Conservation (phyloP, 2,888 invertebrate species). For the Temnothorax unifasciatus region DNA sequence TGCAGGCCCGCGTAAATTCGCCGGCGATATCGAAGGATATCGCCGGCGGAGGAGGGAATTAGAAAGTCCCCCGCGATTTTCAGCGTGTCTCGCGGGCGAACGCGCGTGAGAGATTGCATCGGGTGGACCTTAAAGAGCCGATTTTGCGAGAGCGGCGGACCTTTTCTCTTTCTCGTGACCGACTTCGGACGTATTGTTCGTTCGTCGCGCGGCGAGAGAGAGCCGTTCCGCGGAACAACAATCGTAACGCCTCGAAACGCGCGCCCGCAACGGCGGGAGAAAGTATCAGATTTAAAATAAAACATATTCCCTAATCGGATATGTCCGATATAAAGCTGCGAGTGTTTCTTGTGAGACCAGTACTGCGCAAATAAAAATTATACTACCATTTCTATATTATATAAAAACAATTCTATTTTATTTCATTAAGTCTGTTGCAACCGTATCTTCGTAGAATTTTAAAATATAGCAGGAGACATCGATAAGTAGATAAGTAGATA, state of each 20-base stretch:
- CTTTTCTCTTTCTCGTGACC: slow-evolving; percentile 52
- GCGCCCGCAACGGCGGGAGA: not conserved
- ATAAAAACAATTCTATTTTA: no score
- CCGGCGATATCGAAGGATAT: not conserved
- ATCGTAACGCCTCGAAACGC: not conserved
- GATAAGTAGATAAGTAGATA: not conserved
- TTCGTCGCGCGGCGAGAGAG: not conserved
- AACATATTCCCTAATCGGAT: not conserved
- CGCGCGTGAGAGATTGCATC: slow-evolving; percentile 31
- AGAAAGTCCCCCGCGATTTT: slow-evolving; percentile 44
- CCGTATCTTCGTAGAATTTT: not conserved
- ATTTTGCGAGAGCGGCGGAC: slow-evolving; percentile 44
- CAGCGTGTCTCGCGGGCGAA: slow-evolving; percentile 16
- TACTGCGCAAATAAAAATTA: not conserved
- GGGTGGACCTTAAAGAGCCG: slow-evolving; percentile 23
- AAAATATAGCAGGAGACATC: not conserved
- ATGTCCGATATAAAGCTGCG: not conserved
- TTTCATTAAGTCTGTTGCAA: no score
- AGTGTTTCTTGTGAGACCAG: not conserved
- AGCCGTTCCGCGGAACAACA: slow-evolving; percentile 5
- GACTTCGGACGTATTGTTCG: slow-evolving; percentile 44
- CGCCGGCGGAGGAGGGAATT: slow-evolving; percentile 1
- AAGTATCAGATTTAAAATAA: slow-evolving; percentile 28
- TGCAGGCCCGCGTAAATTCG: not conserved
- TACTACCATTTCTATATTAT: not conserved